phyloP scores from a whole-genome alignment of 1,140 invertebrate species.

The Epicauta chinensis region DNA sequence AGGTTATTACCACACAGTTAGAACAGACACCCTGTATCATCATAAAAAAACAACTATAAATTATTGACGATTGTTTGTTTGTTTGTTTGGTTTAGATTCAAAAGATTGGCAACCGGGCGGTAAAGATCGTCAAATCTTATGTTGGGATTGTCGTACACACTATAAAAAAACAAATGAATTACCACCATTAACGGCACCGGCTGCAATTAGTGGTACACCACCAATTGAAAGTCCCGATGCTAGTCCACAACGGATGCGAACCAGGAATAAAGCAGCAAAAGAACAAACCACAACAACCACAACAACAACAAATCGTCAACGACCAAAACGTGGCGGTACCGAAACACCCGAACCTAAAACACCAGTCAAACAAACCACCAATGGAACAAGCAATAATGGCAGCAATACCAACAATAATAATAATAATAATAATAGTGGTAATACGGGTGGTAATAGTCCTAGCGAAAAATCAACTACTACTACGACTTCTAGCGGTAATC shows the following conservation, averaged over 20 bases:
- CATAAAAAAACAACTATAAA: too few relatives aligned
- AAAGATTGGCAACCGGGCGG: constrained; percentile 66
- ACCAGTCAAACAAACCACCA: constrained; percentile 39
- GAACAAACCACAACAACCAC: constrained; percentile 58
- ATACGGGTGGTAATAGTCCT: too few relatives aligned
- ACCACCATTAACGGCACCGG: constrained; percentile 46
- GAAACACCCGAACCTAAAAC: constrained; percentile 67
- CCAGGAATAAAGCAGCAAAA: constrained; percentile 73
- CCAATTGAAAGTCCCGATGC: constrained; percentile 63
- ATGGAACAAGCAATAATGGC: constrained; percentile 43
- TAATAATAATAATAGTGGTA: too few relatives aligned
- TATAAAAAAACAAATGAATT: constrained; percentile 80
- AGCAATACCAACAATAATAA: neutral
- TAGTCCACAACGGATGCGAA: constrained; percentile 80
- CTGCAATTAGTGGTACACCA: constrained; percentile 27
- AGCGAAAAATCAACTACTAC: constrained; percentile 21
- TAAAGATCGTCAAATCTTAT: constrained; percentile 69
- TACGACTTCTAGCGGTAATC: constrained; percentile 38
- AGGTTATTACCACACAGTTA: too few relatives aligned
- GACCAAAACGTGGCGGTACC: constrained; percentile 53
- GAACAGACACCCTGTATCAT: too few relatives aligned
- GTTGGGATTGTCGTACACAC: constrained; percentile 74
- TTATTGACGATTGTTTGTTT: constrained; percentile 2
- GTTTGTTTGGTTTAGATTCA: constrained; percentile 24
- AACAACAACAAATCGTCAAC: constrained; percentile 43